Evolutionary conservation across 2,888 invertebrate genomes (phyloP).

Genomic region (Spilosoma lubricipeda): DNA sequence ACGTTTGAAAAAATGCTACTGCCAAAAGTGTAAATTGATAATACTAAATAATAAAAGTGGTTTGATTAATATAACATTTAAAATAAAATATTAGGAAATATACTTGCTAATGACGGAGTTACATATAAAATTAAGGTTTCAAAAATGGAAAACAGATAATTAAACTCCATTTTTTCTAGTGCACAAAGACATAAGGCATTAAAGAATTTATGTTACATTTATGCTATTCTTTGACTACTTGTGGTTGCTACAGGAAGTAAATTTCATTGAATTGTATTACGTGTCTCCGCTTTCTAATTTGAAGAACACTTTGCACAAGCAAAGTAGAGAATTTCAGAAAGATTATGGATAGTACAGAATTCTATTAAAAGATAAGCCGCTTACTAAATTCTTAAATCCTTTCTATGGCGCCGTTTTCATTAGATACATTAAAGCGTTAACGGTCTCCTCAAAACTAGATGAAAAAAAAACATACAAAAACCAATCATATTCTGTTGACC

Average conservation of each 20-base stretch:
- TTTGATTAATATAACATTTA: not conserved
- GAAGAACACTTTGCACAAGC: conserved; percentile 27
- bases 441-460: conserved; percentile 56
- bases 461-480: conserved; percentile 71
- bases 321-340: not conserved
- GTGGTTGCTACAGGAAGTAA: not conserved
- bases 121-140: not conserved
- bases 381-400: conserved; percentile 62
- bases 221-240: not conserved
- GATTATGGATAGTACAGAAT: conserved; percentile 37
- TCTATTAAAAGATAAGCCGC: conserved; percentile 58
- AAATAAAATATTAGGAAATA: not conserved
- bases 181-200: not conserved
- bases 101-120: not conserved
- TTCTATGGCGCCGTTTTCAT: conserved; percentile 65
- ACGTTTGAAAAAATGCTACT: not conserved
- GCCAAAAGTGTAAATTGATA: not conserved
- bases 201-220: not conserved
- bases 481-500: conserved; percentile 79
- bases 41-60: not conserved
- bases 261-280: not conserved
- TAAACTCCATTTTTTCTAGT: not conserved
- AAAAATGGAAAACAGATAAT: not conserved
- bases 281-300: not conserved
- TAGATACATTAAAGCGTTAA: conserved; percentile 67